Percentiles rank a stretch among this genome's conserved stretches.
These are phyloP conservation scores for Paedocypris sp. DNA, from an alignment of 2,113 vertebrate species.

Conservation along the genomic window DNA sequence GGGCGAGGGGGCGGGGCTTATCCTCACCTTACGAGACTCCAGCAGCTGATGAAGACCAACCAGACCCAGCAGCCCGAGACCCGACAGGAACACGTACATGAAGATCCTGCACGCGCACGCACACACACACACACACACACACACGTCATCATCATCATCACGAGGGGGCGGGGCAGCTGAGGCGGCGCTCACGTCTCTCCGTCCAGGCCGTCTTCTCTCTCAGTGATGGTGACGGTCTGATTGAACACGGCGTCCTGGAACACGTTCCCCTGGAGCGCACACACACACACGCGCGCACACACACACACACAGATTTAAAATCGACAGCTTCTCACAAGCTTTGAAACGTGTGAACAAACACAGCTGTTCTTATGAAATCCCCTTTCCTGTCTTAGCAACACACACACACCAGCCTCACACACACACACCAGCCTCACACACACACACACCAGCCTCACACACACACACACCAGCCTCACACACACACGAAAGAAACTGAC, in stretches of 20 bases:
- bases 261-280: slow-evolving; percentile 70
- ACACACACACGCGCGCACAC: background rate
- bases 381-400: no score
- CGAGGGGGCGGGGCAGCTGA: no score
- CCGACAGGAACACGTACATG: slow-evolving; percentile 93
- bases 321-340: no score
- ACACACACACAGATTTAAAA: no score
- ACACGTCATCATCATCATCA: background rate
- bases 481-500: no score
- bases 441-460: no score
- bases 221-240: slow-evolving; percentile 92
- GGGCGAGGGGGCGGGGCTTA: no score
- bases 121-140: background rate
- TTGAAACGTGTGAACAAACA: no score
- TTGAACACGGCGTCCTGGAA: slow-evolving; percentile 98
- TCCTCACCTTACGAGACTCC: slow-evolving; percentile 88
- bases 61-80: slow-evolving; percentile 79
- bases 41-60: slow-evolving; percentile 91
- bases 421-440: no score
- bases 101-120: slow-evolving; percentile 71
- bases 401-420: no score
- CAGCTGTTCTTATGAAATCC: no score
- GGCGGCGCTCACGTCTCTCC: slow-evolving; percentile 84
- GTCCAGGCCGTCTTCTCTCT: slow-evolving; percentile 87
- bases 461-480: no score